Base-by-base conservation (phyloP, 2,113 vertebrate genomes). In the Tichodroma muraria region DNA sequence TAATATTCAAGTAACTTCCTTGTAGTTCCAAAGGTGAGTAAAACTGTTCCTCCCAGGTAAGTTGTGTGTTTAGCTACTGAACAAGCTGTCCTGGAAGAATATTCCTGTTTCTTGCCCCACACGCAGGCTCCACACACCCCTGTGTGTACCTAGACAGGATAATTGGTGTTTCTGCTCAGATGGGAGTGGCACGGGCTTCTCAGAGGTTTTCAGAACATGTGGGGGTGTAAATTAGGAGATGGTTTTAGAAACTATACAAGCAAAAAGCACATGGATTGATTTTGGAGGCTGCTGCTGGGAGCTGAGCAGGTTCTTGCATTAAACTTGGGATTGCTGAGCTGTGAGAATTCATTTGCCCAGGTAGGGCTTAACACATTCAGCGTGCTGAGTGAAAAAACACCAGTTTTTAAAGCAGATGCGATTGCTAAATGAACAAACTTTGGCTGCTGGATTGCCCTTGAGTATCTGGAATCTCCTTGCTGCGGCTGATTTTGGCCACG, bases 141-240 rank as follows among this genome's bases (percentile, higher is more conserved):
- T 45, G 56, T 76, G 69, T 84, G 63, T 75, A 83, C 96, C 96
- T 91, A 94, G 96, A 83, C 95, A 80, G 97, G 97, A 95, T 98
- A 97, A 98, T 97, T 95, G 94, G 38, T 80, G 88, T 94, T 96
- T 83, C 94, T 96, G 76, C 75, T 68, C 25, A 9, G 68, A 52
- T 66, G 86, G 95, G 94, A 95, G 96, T 3, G 81, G 90, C 75
- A 11, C 8, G 3, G 64, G 54, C 70, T 92, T 37, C 94, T 73
- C 94, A 77, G 96, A 89, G 88, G 54, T 73, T 94, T 88, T 80
- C 81, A 92, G 83, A 79, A 71, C 9, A 3, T 84, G 88, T 95
- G 81, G 88, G 90, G 90, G 88, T 91, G 85, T 79, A 24, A 90
- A 66, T 64, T 47, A 9, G 57, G 71, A 64, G 76, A 64, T 82